Evolutionary conservation across 2,113 vertebrate species (phyloP).

Genomic region (Nothobranchius kuhntae): DNA sequence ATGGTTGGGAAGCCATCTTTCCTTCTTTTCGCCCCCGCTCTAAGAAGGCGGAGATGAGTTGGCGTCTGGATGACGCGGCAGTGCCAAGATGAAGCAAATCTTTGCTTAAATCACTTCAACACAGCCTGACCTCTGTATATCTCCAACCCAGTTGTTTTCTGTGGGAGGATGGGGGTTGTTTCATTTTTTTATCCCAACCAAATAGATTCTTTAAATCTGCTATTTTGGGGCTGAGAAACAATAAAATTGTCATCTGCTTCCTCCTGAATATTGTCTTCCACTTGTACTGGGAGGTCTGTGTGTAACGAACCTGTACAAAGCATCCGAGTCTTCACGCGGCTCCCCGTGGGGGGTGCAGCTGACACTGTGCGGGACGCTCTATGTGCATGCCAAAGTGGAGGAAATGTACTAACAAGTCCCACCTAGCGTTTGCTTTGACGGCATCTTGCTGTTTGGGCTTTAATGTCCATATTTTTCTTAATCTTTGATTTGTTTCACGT

Average conservation of each 20-base stretch:
- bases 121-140: conserved; percentile 41
- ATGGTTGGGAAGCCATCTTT: conserved; percentile 61
- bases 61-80: conserved; percentile 40
- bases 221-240: conserved; percentile 18
- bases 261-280: conserved; percentile 79
- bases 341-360: conserved; percentile 36
- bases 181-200: conserved; percentile 40
- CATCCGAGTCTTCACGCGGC: conserved; percentile 66
- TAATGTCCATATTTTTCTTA: conserved; percentile 64
- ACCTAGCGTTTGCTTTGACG: conserved; percentile 67
- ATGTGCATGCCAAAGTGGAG: conserved; percentile 81
- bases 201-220: conserved; percentile 36
- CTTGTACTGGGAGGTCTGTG: conserved; percentile 63
- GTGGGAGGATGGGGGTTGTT: neutral
- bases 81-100: conserved; percentile 65
- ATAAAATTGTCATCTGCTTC: conserved; percentile 61
- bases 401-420: conserved; percentile 53
- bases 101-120: conserved; percentile 34
- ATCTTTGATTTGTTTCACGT: conserved; percentile 75
- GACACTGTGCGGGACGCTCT: conserved; percentile 74
- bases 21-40: conserved; percentile 29
- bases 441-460: conserved; percentile 63
- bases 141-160: conserved; percentile 13
- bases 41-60: conserved; percentile 30
- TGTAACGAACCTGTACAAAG: conserved; percentile 70